These are phyloP conservation scores for Falcunculus frontatus DNA, from an alignment of 2,113 vertebrate genomes.

Conservation along the genomic window DNA sequence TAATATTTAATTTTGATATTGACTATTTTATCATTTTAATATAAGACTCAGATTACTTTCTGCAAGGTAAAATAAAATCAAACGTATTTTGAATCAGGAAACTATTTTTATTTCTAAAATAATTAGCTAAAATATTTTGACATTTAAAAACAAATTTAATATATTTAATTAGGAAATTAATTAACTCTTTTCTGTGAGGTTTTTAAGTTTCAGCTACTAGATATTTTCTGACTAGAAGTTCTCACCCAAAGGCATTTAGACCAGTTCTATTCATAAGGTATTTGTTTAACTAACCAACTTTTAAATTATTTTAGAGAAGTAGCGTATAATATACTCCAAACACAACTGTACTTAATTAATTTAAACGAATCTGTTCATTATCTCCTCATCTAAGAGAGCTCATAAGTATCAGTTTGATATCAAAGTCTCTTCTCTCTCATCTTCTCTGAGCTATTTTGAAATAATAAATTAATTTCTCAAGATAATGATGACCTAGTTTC, in stretches of 20 bases:
- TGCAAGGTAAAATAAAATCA: not conserved
- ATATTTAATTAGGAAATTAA: not conserved
- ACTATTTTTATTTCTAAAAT: not conserved
- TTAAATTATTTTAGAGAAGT: not conserved
- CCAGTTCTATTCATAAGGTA: not conserved
- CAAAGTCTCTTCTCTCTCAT: not conserved
- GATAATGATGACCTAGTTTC: constrained; percentile 35
- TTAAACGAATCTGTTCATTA: not conserved
- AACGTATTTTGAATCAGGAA: not conserved
- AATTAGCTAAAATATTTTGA: not conserved
- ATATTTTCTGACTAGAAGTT: not conserved
- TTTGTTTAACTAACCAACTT: not conserved
- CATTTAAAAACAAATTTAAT: not conserved
- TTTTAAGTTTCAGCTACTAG: not conserved
- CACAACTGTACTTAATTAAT: not conserved
- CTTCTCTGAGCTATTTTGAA: not conserved
- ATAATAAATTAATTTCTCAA: constrained; percentile 12
- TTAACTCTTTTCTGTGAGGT: not conserved
- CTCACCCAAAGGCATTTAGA: not conserved
- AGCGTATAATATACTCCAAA: not conserved
- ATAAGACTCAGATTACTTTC: not conserved
- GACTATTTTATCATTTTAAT: not conserved
- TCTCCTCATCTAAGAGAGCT: not conserved
- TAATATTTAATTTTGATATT: not conserved
- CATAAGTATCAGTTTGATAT: not conserved